Evolutionary conservation across 2,113 vertebrate genomes (phyloP).

Genomic region (Clarias magur): DNA sequence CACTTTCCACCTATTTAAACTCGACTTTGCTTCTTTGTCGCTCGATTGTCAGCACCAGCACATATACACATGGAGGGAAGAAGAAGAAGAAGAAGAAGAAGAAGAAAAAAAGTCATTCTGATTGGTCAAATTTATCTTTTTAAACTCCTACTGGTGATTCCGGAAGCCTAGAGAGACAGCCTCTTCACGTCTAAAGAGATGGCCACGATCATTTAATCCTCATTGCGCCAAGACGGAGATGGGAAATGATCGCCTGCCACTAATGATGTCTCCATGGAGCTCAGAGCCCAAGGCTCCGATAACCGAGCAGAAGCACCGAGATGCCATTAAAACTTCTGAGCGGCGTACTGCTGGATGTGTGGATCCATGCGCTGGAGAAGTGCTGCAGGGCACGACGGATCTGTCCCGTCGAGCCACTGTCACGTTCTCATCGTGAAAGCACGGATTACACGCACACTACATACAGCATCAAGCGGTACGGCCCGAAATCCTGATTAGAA

Average conservation of each 20-base stretch:
- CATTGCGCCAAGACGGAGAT: conserved; percentile 31
- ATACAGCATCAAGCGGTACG: neutral
- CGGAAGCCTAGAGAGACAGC: neutral
- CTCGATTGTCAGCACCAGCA: neutral
- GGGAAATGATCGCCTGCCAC: conserved; percentile 22
- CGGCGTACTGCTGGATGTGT: neutral
- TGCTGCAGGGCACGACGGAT: neutral
- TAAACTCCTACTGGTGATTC: neutral
- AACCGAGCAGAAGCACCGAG: conserved; percentile 11
- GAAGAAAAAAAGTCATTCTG: neutral
- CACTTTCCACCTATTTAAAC: neutral
- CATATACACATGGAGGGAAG: neutral
- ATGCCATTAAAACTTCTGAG: conserved; percentile 36
- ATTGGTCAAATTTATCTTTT: neutral
- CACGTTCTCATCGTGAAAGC: conserved; percentile 2
- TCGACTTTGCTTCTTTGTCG: neutral
- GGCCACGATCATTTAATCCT: conserved; percentile 35
- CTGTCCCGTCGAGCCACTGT: neutral
- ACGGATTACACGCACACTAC: neutral
- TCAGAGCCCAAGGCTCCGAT: conserved; percentile 25
- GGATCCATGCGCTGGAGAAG: conserved; percentile 2
- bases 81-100: neutral
- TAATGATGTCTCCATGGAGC: conserved; percentile 52
- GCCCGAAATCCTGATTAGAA: neutral
- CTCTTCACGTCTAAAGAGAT: conserved; percentile 2